A percentile compares a stretch with the other conserved stretches of the same genome.
Evolutionary conservation across 1,140 invertebrate genomes (phyloP).

Genomic region (Sesamia nonagrioides): DNA sequence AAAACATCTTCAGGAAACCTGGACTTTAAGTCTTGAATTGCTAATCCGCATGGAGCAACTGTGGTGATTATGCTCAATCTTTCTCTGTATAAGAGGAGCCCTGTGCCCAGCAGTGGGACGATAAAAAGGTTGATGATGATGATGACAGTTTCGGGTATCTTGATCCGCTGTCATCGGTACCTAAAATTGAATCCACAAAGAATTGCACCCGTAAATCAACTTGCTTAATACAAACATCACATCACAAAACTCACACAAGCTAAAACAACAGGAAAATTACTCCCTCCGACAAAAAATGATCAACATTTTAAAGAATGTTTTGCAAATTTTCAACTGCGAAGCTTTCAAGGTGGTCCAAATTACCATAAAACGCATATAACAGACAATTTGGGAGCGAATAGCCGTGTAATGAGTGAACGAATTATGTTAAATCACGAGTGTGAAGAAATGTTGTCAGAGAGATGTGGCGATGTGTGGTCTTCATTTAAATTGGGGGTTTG

Average conservation of each 20-base stretch:
- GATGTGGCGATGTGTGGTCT: slow-evolving; percentile 29
- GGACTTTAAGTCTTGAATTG: no score
- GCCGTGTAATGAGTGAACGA: slow-evolving; percentile 34
- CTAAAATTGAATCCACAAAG: no score
- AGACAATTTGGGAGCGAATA: slow-evolving; percentile 36
- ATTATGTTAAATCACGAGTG: slow-evolving; percentile 32
- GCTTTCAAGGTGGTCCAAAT: slow-evolving; percentile 24
- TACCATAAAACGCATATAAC: slow-evolving; percentile 17
- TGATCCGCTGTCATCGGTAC: no score
- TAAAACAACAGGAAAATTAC: slow-evolving; percentile 11
- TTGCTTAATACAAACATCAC: neutral
- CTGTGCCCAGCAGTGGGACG: no score
- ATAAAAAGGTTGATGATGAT: no score
- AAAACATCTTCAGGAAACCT: no score
- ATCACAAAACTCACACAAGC: neutral
- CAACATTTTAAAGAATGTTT: slow-evolving; percentile 22
- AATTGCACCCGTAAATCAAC: neutral
- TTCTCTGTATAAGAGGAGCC: no score
- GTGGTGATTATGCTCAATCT: no score
- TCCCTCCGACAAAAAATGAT: neutral
- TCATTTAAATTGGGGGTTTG: neutral
- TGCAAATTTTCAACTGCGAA: neutral
- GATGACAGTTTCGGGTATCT: no score
- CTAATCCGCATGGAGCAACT: no score
- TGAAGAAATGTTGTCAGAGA: slow-evolving; percentile 14